A percentile compares a stretch with the other conserved stretches of the same genome.
phyloP scores from a whole-genome alignment of 2,888 invertebrate species.

The Nasonia oneida region DNA sequence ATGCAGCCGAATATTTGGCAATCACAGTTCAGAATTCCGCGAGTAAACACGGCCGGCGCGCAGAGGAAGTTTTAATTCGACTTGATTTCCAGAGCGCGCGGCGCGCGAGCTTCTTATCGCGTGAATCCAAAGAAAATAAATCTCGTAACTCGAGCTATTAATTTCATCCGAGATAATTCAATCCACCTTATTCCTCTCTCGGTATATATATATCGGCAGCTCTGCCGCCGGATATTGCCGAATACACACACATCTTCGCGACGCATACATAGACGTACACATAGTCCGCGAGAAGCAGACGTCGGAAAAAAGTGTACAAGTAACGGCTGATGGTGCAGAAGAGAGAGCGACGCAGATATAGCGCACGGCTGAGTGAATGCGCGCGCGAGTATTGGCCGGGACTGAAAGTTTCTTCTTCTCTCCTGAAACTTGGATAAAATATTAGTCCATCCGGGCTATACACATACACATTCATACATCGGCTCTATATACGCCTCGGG shows the following conservation, averaged over 20 bases:
- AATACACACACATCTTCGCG: conserved; percentile 4
- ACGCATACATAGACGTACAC: too few species aligned
- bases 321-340: not conserved
- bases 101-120: not conserved
- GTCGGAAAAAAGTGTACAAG: not conserved
- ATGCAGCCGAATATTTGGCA: not conserved
- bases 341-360: not conserved
- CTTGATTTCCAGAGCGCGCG: not conserved
- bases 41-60: not conserved
- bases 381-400: conserved; percentile 9
- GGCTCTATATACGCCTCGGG: conserved; percentile 28
- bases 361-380: conserved; percentile 38
- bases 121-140: not conserved
- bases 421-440: conserved; percentile 35
- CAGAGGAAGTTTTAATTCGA: not conserved
- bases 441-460: conserved; percentile 30
- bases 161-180: not conserved
- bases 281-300: not conserved
- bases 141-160: conserved; percentile 1
- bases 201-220: not conserved
- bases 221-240: not conserved
- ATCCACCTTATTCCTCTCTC: not conserved
- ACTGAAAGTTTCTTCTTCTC: conserved; percentile 25
- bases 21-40: not conserved
- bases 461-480: not conserved